phyloP scores from a whole-genome alignment of 2,797 vertebrate genomes.

The Emys orbicularis region DNA sequence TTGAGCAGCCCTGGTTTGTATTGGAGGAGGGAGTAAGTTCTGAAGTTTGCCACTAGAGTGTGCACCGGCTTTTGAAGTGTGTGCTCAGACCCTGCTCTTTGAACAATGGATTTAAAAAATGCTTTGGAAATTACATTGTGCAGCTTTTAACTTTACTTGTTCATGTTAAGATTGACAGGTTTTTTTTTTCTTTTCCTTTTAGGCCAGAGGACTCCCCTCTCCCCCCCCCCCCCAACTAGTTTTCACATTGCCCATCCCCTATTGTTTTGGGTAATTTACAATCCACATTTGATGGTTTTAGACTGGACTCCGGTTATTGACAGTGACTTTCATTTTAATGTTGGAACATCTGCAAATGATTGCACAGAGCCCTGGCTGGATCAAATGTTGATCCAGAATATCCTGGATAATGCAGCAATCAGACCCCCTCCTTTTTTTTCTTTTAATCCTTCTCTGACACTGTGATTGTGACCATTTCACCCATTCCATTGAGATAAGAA shows the following conservation, averaged over 20 bases:
- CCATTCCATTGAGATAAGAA: neutral
- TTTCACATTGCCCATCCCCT: neutral
- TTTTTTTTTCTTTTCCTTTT: slow-evolving; percentile 9
- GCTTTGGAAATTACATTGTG: neutral
- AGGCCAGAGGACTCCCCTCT: neutral
- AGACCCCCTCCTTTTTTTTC: neutral
- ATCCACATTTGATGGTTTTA: neutral
- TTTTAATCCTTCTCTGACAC: neutral
- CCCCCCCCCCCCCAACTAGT: neutral
- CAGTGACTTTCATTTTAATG: neutral
- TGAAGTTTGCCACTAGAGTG: neutral
- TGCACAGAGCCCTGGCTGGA: neutral
- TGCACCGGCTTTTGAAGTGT: neutral
- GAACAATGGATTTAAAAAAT: neutral
- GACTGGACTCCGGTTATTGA: neutral
- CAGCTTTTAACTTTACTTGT: slow-evolving; percentile 1
- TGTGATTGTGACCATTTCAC: neutral
- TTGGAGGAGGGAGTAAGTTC: neutral
- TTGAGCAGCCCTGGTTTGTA: neutral
- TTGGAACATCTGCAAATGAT: slow-evolving; percentile 4
- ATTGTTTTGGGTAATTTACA: neutral
- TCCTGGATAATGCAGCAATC: neutral
- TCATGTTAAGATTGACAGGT: slow-evolving; percentile 9
- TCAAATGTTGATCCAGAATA: neutral
- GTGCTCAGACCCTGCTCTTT: neutral